A percentile compares a stretch with the other conserved stretches of the same genome.
phyloP scores from a whole-genome alignment of 2,113 vertebrate species.

The Corythoichthys intestinalis region DNA sequence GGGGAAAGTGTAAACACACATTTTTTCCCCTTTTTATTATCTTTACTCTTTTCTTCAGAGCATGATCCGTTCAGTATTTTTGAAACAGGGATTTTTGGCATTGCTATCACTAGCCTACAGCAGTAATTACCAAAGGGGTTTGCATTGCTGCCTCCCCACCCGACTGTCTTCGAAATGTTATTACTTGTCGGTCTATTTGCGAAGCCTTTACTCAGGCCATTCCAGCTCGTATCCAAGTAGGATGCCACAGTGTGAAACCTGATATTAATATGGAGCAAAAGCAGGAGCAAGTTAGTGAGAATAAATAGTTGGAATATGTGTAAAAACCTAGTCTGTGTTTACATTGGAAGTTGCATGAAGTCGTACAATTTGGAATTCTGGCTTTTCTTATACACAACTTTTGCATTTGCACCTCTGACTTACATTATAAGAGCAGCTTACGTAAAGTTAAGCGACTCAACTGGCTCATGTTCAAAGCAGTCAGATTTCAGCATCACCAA shows the following conservation, averaged over 20 bases:
- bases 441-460: not conserved
- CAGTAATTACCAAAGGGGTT: conserved; percentile 63
- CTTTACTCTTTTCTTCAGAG: conserved; percentile 37
- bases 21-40: conserved; percentile 30
- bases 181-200: conserved; percentile 48
- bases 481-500: too few relatives aligned
- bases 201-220: conserved; percentile 43
- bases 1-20: conserved; percentile 17
- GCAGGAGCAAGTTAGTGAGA: not conserved
- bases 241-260: conserved; percentile 44
- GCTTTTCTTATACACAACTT: not conserved
- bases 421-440: not conserved
- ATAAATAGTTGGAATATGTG: not conserved
- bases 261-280: conserved; percentile 3
- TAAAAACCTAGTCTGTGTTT: not conserved
- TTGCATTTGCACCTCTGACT: not conserved
- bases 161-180: conserved; percentile 53
- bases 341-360: not conserved
- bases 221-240: conserved; percentile 51
- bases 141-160: conserved; percentile 60
- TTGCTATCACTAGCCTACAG: conserved; percentile 57
- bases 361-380: not conserved
- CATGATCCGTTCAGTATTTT: conserved; percentile 52
- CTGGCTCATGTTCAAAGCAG: too few relatives aligned
- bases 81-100: conserved; percentile 59